These are phyloP conservation scores for Gobio gobio DNA, from an alignment of 2,113 vertebrate genomes.

Conservation along the genomic window DNA sequence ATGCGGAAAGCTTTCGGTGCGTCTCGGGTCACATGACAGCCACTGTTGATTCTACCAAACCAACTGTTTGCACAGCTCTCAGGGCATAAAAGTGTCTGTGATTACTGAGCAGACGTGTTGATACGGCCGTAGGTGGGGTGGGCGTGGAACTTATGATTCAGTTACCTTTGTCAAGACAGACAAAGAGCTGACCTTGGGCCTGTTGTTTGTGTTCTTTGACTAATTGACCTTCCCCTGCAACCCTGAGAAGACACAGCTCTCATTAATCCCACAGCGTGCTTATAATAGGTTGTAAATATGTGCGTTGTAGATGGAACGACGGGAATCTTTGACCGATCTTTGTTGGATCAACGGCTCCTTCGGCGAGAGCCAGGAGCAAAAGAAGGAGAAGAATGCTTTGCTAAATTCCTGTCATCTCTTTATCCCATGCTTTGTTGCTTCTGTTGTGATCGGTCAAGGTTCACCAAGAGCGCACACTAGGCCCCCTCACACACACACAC, in stretches of 20 bases:
- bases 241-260: constrained; percentile 56
- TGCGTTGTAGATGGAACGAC: constrained; percentile 28
- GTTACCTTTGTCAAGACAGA: constrained; percentile 34
- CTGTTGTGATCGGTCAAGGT: constrained; percentile 69
- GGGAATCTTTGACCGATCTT: constrained; percentile 33
- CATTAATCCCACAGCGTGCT: constrained; percentile 58
- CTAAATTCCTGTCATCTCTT: constrained; percentile 60
- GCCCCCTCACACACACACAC: constrained; percentile 33
- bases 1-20: constrained; percentile 44
- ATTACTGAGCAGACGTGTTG: constrained; percentile 55
- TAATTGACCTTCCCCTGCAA: constrained; percentile 52
- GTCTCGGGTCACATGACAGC: constrained; percentile 48
- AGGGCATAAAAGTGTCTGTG: constrained; percentile 53
- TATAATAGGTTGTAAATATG: constrained; percentile 43
- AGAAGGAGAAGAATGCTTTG: constrained; percentile 60
- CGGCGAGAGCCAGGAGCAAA: neutral
- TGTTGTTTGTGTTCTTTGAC: constrained; percentile 49
- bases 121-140: constrained; percentile 54
- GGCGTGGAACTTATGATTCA: constrained; percentile 60
- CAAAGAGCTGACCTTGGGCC: constrained; percentile 58
- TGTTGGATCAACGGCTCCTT: constrained; percentile 11
- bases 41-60: constrained; percentile 54
- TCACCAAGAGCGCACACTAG: constrained; percentile 63
- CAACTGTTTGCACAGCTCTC: constrained; percentile 59
- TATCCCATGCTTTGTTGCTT: constrained; percentile 71